phyloP scores from a whole-genome alignment of 2,113 vertebrate genomes.

The Chinchilla lanigera region DNA sequence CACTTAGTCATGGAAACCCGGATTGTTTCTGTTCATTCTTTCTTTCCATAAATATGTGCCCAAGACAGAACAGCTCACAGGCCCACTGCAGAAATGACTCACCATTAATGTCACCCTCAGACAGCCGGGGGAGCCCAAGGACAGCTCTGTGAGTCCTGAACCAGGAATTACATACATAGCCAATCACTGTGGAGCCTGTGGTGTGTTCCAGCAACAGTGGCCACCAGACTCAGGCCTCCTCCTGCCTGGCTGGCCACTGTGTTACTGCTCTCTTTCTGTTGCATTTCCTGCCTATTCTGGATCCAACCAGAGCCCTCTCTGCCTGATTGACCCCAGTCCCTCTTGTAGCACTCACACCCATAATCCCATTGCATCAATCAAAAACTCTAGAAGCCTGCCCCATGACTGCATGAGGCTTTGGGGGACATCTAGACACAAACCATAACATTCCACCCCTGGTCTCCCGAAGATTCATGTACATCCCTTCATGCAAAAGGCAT shows the following conservation, averaged over 20 bases:
- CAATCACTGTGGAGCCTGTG: neutral
- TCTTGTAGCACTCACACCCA: neutral
- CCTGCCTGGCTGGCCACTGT: neutral
- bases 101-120: neutral
- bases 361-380: too few relatives aligned
- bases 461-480: too few relatives aligned
- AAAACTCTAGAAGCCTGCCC: too few relatives aligned
- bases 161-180: neutral
- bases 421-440: too few relatives aligned
- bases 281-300: slow-evolving; percentile 35
- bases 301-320: neutral
- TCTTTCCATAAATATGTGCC: neutral
- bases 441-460: too few relatives aligned
- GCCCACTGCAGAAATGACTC: neutral
- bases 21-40: neutral
- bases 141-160: neutral
- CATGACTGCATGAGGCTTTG: too few relatives aligned
- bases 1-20: neutral
- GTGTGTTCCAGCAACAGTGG: neutral
- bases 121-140: neutral
- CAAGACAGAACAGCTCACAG: neutral
- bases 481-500: too few relatives aligned
- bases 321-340: neutral
- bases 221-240: neutral
- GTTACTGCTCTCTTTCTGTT: neutral